A percentile compares a stretch with the other conserved stretches of the same genome.
Conservation (phyloP, 1,140 invertebrate genomes). For the Dendrolimus kikuchii region DNA sequence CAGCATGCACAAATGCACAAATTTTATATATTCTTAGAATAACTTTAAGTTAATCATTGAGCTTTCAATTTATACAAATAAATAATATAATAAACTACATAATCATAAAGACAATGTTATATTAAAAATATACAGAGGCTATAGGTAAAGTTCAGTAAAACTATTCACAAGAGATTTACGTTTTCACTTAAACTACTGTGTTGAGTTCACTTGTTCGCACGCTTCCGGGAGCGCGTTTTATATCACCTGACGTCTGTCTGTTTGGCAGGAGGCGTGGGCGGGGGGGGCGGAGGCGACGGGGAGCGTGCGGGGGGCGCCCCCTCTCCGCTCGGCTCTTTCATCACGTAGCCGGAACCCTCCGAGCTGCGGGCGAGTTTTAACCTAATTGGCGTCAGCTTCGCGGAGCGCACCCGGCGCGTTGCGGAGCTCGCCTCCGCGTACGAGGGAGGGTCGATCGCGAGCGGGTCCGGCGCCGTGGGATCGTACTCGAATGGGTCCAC, state of each 20-base stretch:
- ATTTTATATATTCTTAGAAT: constrained; percentile 43
- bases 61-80: constrained; percentile 70
- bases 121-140: constrained; percentile 38
- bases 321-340: constrained; percentile 57
- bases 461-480: constrained; percentile 52
- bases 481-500: constrained; percentile 69
- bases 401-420: constrained; percentile 74
- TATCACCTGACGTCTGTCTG: constrained; percentile 92
- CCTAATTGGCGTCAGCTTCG: constrained; percentile 83
- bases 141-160: constrained; percentile 24
- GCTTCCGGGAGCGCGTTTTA: constrained; percentile 41
- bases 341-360: constrained; percentile 79
- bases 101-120: constrained; percentile 25
- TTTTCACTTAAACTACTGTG: constrained; percentile 2
- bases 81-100: constrained; percentile 57
- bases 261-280: constrained; percentile 73
- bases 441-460: constrained; percentile 63
- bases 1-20: constrained; percentile 45
- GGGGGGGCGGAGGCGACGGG: constrained; percentile 51
- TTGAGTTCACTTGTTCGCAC: constrained; percentile 12
- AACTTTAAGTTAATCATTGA: constrained; percentile 68
- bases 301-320: constrained; percentile 26
- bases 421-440: constrained; percentile 48
- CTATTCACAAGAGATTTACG: constrained; percentile 32
- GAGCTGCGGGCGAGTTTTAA: constrained; percentile 86